A percentile compares a stretch with the other conserved stretches of the same genome.
Conservation (phyloP, 2,113 vertebrate species). For the Brachypodius melanocephalos region DNA sequence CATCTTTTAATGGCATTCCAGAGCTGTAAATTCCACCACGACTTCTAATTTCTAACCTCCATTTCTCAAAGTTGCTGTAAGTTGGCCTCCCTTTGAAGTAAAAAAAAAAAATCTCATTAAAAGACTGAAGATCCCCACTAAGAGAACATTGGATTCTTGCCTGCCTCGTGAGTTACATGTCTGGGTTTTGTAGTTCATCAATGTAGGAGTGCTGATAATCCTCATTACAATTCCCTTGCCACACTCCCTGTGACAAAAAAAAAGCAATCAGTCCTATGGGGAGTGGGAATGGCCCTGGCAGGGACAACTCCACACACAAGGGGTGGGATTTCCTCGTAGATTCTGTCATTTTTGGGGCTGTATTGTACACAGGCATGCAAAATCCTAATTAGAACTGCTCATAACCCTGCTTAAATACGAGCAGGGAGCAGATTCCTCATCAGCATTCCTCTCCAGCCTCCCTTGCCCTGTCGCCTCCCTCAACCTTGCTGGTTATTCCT, state of each 20-base stretch:
- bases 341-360: not conserved
- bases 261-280: not conserved
- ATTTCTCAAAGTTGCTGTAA: constrained; percentile 1
- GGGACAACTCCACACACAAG: not conserved
- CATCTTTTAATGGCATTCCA: not conserved
- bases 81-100: not conserved
- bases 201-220: not conserved
- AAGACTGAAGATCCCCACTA: not conserved
- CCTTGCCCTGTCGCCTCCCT: not conserved
- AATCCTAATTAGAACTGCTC: not conserved
- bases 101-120: constrained; percentile 16
- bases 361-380: not conserved
- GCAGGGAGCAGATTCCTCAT: not conserved
- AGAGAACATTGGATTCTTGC: constrained; percentile 19
- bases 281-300: not conserved
- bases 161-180: not conserved
- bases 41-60: constrained; percentile 1
- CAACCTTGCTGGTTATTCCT: not conserved
- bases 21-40: not conserved
- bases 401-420: not conserved
- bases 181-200: not conserved
- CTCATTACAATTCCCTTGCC: not conserved
- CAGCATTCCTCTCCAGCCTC: not conserved
- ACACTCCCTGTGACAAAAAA: not conserved
- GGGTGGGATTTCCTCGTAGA: not conserved